Percentiles rank a stretch among this genome's conserved stretches.
Evolutionary conservation across 2,888 invertebrate genomes (phyloP).

Genomic region (Crepidodera aurea): DNA sequence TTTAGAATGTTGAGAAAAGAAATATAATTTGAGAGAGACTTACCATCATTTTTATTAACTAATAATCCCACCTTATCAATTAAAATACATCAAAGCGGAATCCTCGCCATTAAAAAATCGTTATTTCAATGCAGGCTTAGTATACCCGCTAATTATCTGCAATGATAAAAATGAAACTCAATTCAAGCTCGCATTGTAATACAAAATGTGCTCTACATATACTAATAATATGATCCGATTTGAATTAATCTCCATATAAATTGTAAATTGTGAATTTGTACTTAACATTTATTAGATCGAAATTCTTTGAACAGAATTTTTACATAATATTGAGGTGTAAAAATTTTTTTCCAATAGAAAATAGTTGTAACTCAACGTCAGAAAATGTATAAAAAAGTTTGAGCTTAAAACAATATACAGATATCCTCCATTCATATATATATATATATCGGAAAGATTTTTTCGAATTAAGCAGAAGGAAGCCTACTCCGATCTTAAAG

Average conservation of each 20-base stretch:
- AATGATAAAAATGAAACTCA: conserved; percentile 6
- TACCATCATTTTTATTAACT: no score
- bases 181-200: conserved; percentile 4
- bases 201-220: conserved; percentile 13
- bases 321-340: neutral
- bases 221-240: conserved; percentile 14
- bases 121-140: neutral
- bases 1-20: no score
- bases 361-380: no score
- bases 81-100: conserved; percentile 6
- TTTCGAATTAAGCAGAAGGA: no score
- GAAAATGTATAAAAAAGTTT: no score
- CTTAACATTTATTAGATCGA: conserved; percentile 10
- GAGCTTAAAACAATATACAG: no score
- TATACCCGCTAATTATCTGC: conserved; percentile 12
- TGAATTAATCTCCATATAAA: conserved; percentile 20
- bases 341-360: neutral
- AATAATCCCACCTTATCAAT: neutral
- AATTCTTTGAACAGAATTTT: neutral
- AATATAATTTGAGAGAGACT: no score
- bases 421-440: no score
- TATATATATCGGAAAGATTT: no score
- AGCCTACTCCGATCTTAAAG: no score
- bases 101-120: conserved; percentile 1
- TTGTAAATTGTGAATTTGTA: conserved; percentile 12